These are phyloP conservation scores for Tadarida brasiliensis DNA, from an alignment of 2,797 vertebrate genomes.

Conservation along the genomic window DNA sequence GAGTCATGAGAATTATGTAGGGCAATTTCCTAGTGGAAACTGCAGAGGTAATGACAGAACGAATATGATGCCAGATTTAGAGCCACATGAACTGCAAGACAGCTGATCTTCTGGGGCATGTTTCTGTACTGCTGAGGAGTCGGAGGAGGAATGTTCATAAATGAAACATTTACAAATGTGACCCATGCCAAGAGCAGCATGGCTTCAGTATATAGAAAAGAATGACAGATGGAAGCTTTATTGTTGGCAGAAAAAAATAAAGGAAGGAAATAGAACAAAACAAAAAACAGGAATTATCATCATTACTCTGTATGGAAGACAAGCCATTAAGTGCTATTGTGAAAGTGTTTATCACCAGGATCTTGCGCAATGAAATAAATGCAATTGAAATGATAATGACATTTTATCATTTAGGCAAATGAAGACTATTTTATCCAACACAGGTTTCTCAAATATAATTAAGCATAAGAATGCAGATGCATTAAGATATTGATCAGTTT, in stretches of 20 bases:
- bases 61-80: slow-evolving; percentile 12
- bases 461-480: slow-evolving; percentile 49
- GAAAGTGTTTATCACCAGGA: slow-evolving; percentile 52
- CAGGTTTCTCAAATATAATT: slow-evolving; percentile 58
- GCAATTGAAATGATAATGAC: slow-evolving; percentile 38
- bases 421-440: slow-evolving; percentile 54
- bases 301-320: slow-evolving; percentile 42
- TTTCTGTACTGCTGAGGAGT: slow-evolving; percentile 54
- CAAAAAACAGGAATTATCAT: slow-evolving; percentile 10
- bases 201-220: slow-evolving; percentile 63
- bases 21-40: slow-evolving; percentile 45
- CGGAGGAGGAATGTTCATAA: slow-evolving; percentile 62
- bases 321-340: slow-evolving; percentile 54
- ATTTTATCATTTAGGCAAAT: slow-evolving; percentile 61
- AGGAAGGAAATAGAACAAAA: slow-evolving; percentile 2
- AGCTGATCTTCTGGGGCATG: slow-evolving; percentile 48
- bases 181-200: slow-evolving; percentile 66
- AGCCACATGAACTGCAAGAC: slow-evolving; percentile 44
- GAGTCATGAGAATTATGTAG: slow-evolving; percentile 47
- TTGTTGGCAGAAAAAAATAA: slow-evolving; percentile 56
- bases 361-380: slow-evolving; percentile 60
- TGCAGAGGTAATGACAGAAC: slow-evolving; percentile 51
- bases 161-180: slow-evolving; percentile 77
- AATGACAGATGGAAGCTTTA: slow-evolving; percentile 76
- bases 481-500: slow-evolving; percentile 6